Evolutionary conservation across 2,113 vertebrate species (phyloP).

Genomic region (Stigmatopora nigra): DNA sequence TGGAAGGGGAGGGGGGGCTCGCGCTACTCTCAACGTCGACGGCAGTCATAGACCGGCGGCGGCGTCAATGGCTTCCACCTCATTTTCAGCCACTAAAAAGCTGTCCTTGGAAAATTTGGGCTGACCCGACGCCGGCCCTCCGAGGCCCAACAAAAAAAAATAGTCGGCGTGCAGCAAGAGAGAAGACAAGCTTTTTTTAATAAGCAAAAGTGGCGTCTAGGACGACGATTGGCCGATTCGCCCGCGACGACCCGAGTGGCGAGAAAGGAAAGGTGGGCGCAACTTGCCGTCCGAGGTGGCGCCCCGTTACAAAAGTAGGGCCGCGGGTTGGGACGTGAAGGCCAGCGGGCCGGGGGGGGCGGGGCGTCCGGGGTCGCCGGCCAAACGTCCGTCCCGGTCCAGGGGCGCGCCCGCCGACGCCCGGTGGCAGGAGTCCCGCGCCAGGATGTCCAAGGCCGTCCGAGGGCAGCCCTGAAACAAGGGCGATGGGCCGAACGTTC

Average conservation of each 20-base stretch:
- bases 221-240: background rate
- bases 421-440: conserved; percentile 58
- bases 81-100: too few species aligned
- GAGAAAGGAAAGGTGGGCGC: background rate
- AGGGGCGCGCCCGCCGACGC: conserved; percentile 43
- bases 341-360: conserved; percentile 67
- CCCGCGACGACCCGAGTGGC: background rate
- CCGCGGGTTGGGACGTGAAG: conserved; percentile 62
- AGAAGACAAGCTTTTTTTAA: background rate
- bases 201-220: background rate
- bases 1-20: too few species aligned
- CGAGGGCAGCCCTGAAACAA: conserved; percentile 77
- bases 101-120: too few species aligned
- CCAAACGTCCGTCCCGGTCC: conserved; percentile 64
- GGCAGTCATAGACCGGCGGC: too few species aligned
- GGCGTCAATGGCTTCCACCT: too few species aligned
- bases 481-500: too few species aligned
- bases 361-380: conserved; percentile 44
- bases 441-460: conserved; percentile 78
- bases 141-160: too few species aligned
- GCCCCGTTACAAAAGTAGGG: background rate
- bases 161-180: background rate
- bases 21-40: too few species aligned
- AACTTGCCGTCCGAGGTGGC: background rate
- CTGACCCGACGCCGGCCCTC: too few species aligned